Percentiles rank a stretch among this genome's conserved stretches.
phyloP scores from a whole-genome alignment of 2,888 invertebrate genomes.

The Quadroppia sp. region DNA sequence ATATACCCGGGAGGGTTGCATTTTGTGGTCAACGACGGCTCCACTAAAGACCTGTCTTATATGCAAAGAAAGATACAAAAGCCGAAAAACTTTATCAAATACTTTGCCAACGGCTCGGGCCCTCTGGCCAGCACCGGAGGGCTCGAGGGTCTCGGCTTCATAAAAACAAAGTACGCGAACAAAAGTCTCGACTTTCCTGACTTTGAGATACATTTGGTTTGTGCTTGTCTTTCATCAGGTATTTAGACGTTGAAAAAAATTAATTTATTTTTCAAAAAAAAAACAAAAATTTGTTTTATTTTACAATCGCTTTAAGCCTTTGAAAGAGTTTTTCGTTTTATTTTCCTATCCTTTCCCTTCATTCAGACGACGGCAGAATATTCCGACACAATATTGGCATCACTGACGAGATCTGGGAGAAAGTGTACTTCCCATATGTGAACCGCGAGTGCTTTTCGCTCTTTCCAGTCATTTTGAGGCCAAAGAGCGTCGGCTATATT shows the following conservation, averaged over 20 bases:
- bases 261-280: too few species aligned
- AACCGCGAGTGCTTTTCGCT: conserved; percentile 47
- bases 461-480: conserved; percentile 47
- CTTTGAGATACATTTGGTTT: conserved; percentile 82
- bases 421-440: conserved; percentile 46
- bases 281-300: too few species aligned
- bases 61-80: conserved; percentile 40
- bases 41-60: not conserved
- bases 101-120: conserved; percentile 55
- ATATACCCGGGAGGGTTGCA: conserved; percentile 51
- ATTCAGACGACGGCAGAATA: conserved; percentile 63
- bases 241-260: too few species aligned
- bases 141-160: conserved; percentile 79
- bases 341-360: too few species aligned
- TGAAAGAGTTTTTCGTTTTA: too few species aligned
- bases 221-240: conserved; percentile 73
- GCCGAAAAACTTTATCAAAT: conserved; percentile 35
- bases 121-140: conserved; percentile 84
- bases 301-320: not conserved
- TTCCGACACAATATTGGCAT: conserved; percentile 43
- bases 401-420: conserved; percentile 45
- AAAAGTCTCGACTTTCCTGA: conserved; percentile 80
- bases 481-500: conserved; percentile 46
- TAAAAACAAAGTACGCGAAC: conserved; percentile 80
- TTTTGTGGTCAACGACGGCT: conserved; percentile 44